Conservation (phyloP, 1,140 invertebrate species). For the Acyrthosiphon pisum region DNA sequence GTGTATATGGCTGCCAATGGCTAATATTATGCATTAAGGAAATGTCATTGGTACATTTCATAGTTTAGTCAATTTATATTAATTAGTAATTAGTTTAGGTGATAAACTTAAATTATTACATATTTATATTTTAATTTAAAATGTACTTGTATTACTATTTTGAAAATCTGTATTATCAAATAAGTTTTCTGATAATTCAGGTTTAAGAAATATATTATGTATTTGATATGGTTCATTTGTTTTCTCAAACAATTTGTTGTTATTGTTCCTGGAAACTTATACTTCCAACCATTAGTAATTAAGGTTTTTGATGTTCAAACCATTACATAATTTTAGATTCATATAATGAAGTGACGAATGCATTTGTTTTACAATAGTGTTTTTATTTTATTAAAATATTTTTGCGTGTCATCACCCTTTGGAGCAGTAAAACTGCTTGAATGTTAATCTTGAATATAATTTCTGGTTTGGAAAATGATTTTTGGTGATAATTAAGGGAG, state of each 20-base stretch:
- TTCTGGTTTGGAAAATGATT: no score
- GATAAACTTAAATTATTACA: background rate
- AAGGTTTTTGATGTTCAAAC: background rate
- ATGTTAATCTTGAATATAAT: no score
- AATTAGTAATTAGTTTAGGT: conserved; percentile 5
- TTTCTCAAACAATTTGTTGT: background rate
- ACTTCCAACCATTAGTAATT: background rate
- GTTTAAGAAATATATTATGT: conserved; percentile 13
- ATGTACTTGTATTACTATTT: conserved; percentile 20
- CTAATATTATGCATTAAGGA: background rate
- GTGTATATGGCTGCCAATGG: background rate
- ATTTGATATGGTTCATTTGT: conserved; percentile 1
- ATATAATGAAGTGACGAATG: no score
- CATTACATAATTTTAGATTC: no score
- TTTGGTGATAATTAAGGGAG: no score
- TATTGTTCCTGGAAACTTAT: background rate
- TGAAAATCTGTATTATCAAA: background rate
- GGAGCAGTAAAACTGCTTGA: no score
- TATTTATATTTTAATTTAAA: background rate
- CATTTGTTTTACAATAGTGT: no score
- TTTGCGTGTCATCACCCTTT: no score
- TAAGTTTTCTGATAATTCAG: background rate
- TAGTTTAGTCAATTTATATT: background rate
- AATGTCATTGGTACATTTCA: background rate
- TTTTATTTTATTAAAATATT: no score